Evolutionary conservation across 1,140 invertebrate genomes (phyloP), one percentile per base, ranked within the genome.

Genomic region (Dinothrombium tinctorium): DNA sequence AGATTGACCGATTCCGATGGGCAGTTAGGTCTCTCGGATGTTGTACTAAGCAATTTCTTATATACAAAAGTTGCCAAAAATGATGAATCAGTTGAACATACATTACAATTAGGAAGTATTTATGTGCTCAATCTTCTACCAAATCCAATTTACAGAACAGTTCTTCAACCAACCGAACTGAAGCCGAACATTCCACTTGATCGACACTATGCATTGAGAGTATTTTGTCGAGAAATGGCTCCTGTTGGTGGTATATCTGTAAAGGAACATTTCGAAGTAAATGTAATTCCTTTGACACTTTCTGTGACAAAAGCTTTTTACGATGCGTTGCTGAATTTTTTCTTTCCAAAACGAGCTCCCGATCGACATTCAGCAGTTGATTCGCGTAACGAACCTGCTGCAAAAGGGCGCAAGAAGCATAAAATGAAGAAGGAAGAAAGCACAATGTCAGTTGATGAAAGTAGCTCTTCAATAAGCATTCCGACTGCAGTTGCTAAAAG

Each of bases 221-320:
- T 87, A 29, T 86, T 84, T 59, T 89, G 82, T 49, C 63, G 80
- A 26, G 82, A 89, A 59, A 76, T 77, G 48, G 78, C 81, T 36
- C 76, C 83, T 15, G 87, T 96, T 25, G 89, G 84, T 33, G 92
- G 90, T 1, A 98, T 98, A 47, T 81, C 84, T 0, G 82, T 99
- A 0, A 96, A 96, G 57, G 90, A 96, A 55, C 89, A 96, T 61
- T 90, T 98, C 58, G 87, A 94, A 61, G 83, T 90, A 29, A 90
- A 89, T 61, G 74, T 92, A 31, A 80, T 84, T 4, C 86, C 86
- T 26, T 69, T 92, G 35, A 82, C 79, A 0, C 84, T 90, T 48
- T 79, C 82, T 38, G 62, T 98, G 24, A 98, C 89, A 0, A 87
- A 90, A 58, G 84, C 90, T 55, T 94, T 98, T 58, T 96, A 87